phyloP scores from a whole-genome alignment of 2,113 vertebrate genomes.

The Sylvia atricapilla region DNA sequence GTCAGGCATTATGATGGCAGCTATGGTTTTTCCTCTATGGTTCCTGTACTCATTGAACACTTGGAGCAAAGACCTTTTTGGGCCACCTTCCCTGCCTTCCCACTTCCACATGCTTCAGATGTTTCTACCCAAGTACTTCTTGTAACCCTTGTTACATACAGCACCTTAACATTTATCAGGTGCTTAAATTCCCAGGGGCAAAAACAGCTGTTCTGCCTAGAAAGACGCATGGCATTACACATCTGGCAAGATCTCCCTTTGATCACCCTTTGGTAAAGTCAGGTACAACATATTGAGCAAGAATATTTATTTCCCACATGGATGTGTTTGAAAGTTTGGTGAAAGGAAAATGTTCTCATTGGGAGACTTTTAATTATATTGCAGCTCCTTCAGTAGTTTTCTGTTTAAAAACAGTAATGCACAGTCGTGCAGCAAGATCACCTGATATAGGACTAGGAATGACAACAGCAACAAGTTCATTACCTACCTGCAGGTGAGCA shows the following conservation, averaged over 20 bases:
- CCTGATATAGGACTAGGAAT: neutral
- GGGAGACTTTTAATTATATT: neutral
- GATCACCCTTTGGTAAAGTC: neutral
- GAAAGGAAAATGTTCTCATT: neutral
- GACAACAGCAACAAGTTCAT: neutral
- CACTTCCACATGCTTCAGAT: neutral
- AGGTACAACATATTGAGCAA: neutral
- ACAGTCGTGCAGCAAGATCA: neutral
- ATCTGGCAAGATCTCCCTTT: neutral
- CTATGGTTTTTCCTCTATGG: slow-evolving; percentile 2
- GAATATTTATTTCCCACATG: neutral
- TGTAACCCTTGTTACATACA: neutral
- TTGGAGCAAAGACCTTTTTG: neutral
- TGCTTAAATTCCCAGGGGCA: neutral
- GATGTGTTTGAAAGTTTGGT: neutral
- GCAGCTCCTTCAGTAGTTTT: neutral
- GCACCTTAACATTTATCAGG: neutral
- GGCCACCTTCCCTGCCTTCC: neutral
- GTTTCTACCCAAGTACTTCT: neutral
- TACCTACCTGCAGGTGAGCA: slow-evolving; percentile 71
- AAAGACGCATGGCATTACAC: neutral
- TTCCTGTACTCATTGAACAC: neutral
- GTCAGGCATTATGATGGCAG: slow-evolving; percentile 36
- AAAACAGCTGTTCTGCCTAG: neutral
- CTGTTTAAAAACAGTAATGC: neutral